Conservation (phyloP, 2,888 invertebrate species). For the Branchinecta sandiegonensis region DNA sequence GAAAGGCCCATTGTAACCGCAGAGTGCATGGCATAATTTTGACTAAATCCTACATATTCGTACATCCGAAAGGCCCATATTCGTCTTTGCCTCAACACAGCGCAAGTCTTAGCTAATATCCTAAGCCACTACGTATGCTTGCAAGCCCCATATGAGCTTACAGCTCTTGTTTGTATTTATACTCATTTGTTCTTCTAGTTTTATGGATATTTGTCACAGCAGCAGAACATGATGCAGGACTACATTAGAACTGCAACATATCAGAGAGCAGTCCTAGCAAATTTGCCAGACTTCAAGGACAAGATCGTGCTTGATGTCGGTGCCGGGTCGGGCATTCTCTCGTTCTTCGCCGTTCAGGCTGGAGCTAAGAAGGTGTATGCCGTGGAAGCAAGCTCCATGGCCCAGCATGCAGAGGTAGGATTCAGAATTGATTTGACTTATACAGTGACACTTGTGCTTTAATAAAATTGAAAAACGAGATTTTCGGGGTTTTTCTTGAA, state of each 20-base stretch:
- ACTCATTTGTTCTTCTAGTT: conserved; percentile 46
- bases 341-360: conserved; percentile 95
- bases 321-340: conserved; percentile 94
- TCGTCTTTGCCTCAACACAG: too few relatives aligned
- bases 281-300: conserved; percentile 74
- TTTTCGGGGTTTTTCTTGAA: too few relatives aligned
- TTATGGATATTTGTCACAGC: conserved; percentile 96
- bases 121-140: too few relatives aligned
- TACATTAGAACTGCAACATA: conserved; percentile 96
- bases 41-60: too few relatives aligned
- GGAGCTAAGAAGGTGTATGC: conserved; percentile 94
- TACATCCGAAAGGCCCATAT: too few relatives aligned
- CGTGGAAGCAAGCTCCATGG: conserved; percentile 99
- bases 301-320: conserved; percentile 94
- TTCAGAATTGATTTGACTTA: neutral
- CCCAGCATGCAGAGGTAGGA: conserved; percentile 68
- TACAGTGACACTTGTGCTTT: too few relatives aligned
- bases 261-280: conserved; percentile 87
- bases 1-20: too few relatives aligned
- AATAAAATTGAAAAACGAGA: too few relatives aligned
- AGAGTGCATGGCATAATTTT: too few relatives aligned
- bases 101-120: too few relatives aligned
- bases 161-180: neutral
- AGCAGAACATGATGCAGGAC: conserved; percentile 99
- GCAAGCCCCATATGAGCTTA: too few relatives aligned